Percentiles rank a stretch among this genome's conserved stretches.
Conservation (phyloP, 2,113 vertebrate species). For the Rhynchopsitta pachyrhyncha region DNA sequence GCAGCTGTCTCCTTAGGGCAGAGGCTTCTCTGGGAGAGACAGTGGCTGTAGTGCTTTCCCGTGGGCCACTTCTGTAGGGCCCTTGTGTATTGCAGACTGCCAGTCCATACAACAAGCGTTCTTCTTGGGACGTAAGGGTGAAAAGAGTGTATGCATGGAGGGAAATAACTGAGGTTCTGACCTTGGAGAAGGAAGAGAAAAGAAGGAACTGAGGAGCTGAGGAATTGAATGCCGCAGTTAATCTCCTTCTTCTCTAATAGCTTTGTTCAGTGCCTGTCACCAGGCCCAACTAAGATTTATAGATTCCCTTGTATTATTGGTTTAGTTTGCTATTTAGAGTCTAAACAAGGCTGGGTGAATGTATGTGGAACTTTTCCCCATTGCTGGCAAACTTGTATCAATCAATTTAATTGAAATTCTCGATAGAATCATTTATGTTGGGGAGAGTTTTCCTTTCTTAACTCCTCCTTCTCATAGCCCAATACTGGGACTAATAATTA, state of each 20-base stretch:
- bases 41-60: not conserved
- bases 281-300: constrained; percentile 42
- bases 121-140: not conserved
- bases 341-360: constrained; percentile 42
- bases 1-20: not conserved
- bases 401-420: constrained; percentile 54
- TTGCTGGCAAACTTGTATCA: constrained; percentile 40
- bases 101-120: not conserved
- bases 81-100: not conserved
- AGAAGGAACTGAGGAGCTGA: not conserved
- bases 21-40: not conserved
- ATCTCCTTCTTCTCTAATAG: constrained; percentile 50
- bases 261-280: constrained; percentile 32
- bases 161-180: not conserved
- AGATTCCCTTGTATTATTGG: constrained; percentile 38
- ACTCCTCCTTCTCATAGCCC: not conserved
- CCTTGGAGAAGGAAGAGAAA: not conserved
- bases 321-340: constrained; percentile 54
- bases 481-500: not conserved
- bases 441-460: not conserved
- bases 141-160: not conserved
- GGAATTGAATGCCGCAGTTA: not conserved
- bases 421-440: constrained; percentile 37
- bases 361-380: not conserved
- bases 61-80: accelerated